These are phyloP conservation scores for Sanderia malayensis DNA, from an alignment of 30 jellyfish, hydroid and myxozoan genomes.

Conservation along the genomic window DNA sequence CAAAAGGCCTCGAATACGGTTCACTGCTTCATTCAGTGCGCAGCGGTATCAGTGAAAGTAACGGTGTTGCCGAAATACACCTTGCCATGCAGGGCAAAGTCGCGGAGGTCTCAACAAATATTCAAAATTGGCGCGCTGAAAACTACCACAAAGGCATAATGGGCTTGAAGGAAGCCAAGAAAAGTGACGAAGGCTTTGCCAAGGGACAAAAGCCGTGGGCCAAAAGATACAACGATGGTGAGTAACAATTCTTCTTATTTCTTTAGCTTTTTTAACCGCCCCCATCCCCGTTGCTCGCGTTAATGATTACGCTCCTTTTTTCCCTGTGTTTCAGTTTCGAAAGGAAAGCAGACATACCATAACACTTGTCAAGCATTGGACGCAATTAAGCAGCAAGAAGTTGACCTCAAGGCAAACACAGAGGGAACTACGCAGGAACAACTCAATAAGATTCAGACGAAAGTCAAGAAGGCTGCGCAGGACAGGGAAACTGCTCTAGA, in stretches of 20 bases:
- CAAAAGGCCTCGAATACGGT: constrained; percentile 75
- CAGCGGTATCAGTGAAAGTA: constrained; percentile 65
- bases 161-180: constrained; percentile 73
- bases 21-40: constrained; percentile 41
- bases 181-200: constrained; percentile 80
- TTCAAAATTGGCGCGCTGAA: constrained; percentile 59
- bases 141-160: constrained; percentile 56
- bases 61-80: constrained; percentile 64
- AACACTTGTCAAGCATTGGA: constrained; percentile 47
- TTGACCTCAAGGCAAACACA: constrained; percentile 16
- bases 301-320: background rate
- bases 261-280: too few species aligned
- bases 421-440: constrained; percentile 65
- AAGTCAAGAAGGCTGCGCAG: constrained; percentile 54
- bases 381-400: constrained; percentile 47
- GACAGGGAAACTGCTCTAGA: constrained; percentile 54
- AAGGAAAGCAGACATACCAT: constrained; percentile 77
- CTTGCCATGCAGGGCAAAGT: constrained; percentile 58
- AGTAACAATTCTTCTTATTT: too few species aligned
- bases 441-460: constrained; percentile 33
- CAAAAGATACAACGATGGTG: constrained; percentile 67
- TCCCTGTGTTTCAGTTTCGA: constrained; percentile 28
- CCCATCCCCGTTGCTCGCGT: too few species aligned
- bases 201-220: constrained; percentile 96
- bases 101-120: constrained; percentile 38